These are phyloP conservation scores for Chrysina gloriosa DNA, from an alignment of 2,888 invertebrate genomes.

Conservation along the genomic window DNA sequence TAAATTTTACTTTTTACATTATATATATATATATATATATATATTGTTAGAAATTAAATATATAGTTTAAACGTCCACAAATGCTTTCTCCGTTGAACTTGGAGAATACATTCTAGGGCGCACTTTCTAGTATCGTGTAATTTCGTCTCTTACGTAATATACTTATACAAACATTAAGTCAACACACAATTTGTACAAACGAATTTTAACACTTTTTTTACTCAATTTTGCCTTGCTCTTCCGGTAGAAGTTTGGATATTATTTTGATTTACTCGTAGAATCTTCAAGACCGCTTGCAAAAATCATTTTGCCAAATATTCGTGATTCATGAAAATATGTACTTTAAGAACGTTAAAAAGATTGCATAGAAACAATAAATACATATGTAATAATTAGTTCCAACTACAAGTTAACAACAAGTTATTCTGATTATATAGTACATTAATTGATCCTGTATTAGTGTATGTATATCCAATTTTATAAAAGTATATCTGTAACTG, in stretches of 20 bases:
- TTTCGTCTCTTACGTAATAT: constrained; percentile 30
- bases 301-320: constrained; percentile 59
- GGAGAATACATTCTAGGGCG: constrained; percentile 4
- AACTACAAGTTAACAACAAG: constrained; percentile 49
- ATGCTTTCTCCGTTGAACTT: constrained; percentile 43
- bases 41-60: constrained; percentile 46
- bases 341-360: too few relatives aligned
- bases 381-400: constrained; percentile 57
- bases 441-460: constrained; percentile 45
- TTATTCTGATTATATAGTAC: constrained; percentile 33
- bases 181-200: constrained; percentile 56
- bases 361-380: constrained; percentile 22
- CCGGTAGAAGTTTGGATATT: constrained; percentile 34
- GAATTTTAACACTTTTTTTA: constrained; percentile 43
- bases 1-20: constrained; percentile 59
- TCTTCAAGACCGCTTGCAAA: constrained; percentile 56
- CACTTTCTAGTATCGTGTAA: constrained; percentile 25
- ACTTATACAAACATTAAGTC: constrained; percentile 52
- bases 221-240: constrained; percentile 49
- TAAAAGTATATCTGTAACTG: constrained; percentile 48
- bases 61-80: constrained; percentile 34
- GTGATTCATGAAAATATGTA: constrained; percentile 16
- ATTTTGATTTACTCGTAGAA: neutral
- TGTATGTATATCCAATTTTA: constrained; percentile 45
- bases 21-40: constrained; percentile 54